phyloP scores from a whole-genome alignment of 2,797 vertebrate genomes.

The Microtus californicus region DNA sequence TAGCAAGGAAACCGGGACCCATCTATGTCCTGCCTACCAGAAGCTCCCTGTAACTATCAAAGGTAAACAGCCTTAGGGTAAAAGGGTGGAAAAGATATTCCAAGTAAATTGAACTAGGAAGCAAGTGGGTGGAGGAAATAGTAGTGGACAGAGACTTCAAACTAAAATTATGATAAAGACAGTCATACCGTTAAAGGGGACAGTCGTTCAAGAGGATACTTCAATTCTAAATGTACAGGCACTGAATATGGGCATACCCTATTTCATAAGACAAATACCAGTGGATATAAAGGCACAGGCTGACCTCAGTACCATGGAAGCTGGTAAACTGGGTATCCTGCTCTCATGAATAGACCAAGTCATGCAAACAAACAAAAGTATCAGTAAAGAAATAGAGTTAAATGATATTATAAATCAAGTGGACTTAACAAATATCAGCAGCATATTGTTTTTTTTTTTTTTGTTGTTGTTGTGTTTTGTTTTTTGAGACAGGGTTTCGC shows the following conservation, averaged over 20 bases:
- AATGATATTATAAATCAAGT: not conserved
- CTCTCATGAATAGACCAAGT: not conserved
- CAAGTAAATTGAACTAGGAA: conserved; percentile 1
- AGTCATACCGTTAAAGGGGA: not conserved
- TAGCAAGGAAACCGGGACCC: not conserved
- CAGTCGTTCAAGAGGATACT: not conserved
- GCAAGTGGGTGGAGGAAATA: not conserved
- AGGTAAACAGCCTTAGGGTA: not conserved
- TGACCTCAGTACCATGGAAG: not conserved
- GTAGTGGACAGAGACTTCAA: not conserved
- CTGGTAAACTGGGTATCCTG: not conserved
- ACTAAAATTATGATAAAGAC: not conserved
- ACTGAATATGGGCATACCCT: not conserved
- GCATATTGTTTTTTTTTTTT: not conserved
- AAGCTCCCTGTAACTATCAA: not conserved
- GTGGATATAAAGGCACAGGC: not conserved
- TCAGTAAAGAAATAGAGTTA: not conserved
- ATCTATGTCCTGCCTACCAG: not conserved
- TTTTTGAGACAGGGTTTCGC: too few species aligned
- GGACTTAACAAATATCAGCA: not conserved
- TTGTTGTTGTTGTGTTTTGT: too few species aligned
- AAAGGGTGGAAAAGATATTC: not conserved
- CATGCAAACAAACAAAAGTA: not conserved
- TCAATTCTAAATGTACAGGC: not conserved
- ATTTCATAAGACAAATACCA: not conserved